Conservation (phyloP, 2,797 vertebrate species). For the Oceanodroma leucorhoa region DNA sequence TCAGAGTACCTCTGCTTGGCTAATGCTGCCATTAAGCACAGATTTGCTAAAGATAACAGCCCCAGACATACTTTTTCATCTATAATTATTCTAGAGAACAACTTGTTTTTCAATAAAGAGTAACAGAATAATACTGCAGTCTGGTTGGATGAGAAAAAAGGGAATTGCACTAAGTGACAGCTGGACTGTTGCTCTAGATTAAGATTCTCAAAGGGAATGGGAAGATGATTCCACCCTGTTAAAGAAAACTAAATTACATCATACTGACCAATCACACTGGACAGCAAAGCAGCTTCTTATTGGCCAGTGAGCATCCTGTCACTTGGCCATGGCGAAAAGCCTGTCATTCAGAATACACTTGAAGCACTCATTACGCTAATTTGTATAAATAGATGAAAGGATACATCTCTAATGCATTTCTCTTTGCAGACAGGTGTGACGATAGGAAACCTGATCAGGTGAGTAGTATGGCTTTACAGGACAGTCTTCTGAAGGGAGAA, state of each 20-base stretch:
- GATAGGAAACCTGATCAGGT: constrained; percentile 53
- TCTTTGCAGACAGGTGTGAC: constrained; percentile 48
- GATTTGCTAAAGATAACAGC: background rate
- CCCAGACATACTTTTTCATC: background rate
- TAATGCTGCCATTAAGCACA: background rate
- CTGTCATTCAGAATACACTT: background rate
- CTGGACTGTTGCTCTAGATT: background rate
- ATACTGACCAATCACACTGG: background rate
- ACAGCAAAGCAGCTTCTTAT: background rate
- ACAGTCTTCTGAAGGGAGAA: constrained; percentile 12
- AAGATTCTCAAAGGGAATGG: background rate
- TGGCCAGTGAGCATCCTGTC: background rate
- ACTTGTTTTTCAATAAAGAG: constrained; percentile 4
- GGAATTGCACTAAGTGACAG: background rate
- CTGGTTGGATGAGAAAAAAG: background rate
- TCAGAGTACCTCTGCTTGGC: background rate
- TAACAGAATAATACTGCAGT: background rate
- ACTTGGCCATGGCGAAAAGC: background rate
- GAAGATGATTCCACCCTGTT: background rate
- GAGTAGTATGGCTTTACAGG: background rate
- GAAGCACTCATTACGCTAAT: constrained; percentile 33
- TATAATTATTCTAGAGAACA: background rate
- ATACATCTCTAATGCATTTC: constrained; percentile 8
- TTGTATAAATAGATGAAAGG: constrained; percentile 29
- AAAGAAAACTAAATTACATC: constrained; percentile 11